Evolutionary conservation across 2,888 invertebrate genomes (phyloP).

Genomic region (Macaria liturata): DNA sequence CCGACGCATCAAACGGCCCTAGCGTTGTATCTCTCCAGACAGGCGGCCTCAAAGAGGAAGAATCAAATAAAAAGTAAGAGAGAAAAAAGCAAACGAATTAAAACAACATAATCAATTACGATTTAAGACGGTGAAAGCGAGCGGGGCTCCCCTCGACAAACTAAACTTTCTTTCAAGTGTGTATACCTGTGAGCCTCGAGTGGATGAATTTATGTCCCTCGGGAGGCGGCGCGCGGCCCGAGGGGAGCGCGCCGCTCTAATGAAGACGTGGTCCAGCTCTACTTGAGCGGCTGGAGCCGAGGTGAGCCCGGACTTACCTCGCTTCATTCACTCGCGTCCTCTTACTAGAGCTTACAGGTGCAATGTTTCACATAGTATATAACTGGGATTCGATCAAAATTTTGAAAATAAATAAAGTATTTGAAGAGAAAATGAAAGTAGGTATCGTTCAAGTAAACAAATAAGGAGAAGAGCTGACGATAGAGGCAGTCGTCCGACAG

Average conservation of each 20-base stretch:
- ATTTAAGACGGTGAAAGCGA: slow-evolving; percentile 72
- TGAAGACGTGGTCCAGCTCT: slow-evolving; percentile 73
- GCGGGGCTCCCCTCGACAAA: slow-evolving; percentile 73
- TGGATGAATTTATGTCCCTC: slow-evolving; percentile 80
- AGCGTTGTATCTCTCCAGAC: slow-evolving; percentile 59
- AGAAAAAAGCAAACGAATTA: slow-evolving; percentile 80
- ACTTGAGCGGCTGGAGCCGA: slow-evolving; percentile 63
- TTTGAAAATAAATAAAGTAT: too few species aligned
- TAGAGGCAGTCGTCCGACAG: slow-evolving; percentile 21
- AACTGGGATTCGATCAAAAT: too few species aligned
- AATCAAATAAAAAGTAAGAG: slow-evolving; percentile 68
- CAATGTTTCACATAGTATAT: too few species aligned
- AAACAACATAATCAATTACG: slow-evolving; percentile 82
- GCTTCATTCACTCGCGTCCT: slow-evolving; percentile 24
- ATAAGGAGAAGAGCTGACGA: not conserved
- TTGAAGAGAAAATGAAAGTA: too few species aligned
- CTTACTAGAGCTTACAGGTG: too few species aligned
- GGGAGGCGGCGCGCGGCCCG: slow-evolving; percentile 53
- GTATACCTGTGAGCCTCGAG: slow-evolving; percentile 79
- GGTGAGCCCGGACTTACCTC: slow-evolving; percentile 72
- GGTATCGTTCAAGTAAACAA: slow-evolving; percentile 1
- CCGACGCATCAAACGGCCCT: slow-evolving; percentile 39
- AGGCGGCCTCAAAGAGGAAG: slow-evolving; percentile 75
- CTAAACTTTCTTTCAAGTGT: slow-evolving; percentile 80
- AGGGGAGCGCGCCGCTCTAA: slow-evolving; percentile 74